Conservation (phyloP, 1,140 invertebrate species). For the Aradophagus sp. region DNA sequence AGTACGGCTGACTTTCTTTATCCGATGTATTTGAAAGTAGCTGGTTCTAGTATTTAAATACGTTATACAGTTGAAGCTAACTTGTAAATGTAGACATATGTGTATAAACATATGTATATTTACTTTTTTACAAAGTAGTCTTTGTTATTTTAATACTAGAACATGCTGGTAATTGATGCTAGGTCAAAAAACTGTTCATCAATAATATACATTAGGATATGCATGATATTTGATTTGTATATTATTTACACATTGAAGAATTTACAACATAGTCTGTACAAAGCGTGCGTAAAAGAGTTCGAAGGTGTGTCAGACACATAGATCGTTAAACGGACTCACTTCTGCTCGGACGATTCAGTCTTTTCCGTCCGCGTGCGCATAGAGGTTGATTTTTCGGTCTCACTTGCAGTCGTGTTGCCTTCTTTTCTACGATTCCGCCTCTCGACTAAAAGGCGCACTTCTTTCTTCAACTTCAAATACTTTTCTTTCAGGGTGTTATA, state of each 20-base stretch:
- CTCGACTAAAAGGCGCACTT: slow-evolving; percentile 81
- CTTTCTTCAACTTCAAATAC: slow-evolving; percentile 85
- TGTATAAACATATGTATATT: too few species aligned
- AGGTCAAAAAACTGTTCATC: too few species aligned
- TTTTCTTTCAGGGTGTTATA: slow-evolving; percentile 88
- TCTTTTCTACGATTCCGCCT: slow-evolving; percentile 76
- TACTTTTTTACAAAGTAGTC: too few species aligned
- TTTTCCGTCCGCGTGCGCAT: slow-evolving; percentile 69
- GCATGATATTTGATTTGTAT: slow-evolving; percentile 3
- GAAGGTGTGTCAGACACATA: slow-evolving; percentile 31
- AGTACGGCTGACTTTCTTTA: slow-evolving; percentile 7
- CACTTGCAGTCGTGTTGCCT: slow-evolving; percentile 79
- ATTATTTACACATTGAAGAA: slow-evolving; percentile 17
- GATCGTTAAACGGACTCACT: slow-evolving; percentile 65
- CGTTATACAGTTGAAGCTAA: too few species aligned
- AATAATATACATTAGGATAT: too few species aligned
- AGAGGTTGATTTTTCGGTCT: slow-evolving; percentile 82
- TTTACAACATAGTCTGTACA: slow-evolving; percentile 33
- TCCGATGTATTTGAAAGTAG: too few species aligned
- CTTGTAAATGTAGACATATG: too few species aligned
- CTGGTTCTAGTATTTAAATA: not conserved
- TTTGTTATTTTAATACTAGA: too few species aligned
- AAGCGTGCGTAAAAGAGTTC: slow-evolving; percentile 40
- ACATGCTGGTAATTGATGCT: too few species aligned
- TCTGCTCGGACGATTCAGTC: slow-evolving; percentile 71